Evolutionary conservation across 53 echinoderm and acorn worm species (phyloP).

Genomic region (Paracentrotus lividus): DNA sequence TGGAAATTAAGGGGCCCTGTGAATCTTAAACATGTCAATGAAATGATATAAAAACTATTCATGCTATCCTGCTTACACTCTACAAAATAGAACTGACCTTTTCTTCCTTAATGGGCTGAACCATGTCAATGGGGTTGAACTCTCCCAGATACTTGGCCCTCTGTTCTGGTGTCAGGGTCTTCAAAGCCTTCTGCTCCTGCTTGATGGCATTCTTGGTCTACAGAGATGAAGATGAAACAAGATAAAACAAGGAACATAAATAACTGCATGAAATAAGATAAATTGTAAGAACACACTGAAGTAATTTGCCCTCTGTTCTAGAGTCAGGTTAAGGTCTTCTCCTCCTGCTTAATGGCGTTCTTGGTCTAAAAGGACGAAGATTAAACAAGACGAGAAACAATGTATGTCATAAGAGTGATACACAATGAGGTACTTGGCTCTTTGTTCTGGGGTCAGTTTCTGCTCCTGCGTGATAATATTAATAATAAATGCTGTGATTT

Average conservation of each 20-base stretch:
- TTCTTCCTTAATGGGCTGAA: slow-evolving; percentile 54
- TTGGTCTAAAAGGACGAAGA: slow-evolving; percentile 69
- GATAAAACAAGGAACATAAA: neutral
- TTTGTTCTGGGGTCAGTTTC: slow-evolving; percentile 90
- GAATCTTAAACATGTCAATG: neutral
- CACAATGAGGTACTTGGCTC: slow-evolving; percentile 76
- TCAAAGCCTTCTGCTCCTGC: slow-evolving; percentile 79
- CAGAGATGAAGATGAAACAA: neutral
- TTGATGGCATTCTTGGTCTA: slow-evolving; percentile 77
- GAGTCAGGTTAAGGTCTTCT: slow-evolving; percentile 86
- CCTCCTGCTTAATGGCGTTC: slow-evolving; percentile 59
- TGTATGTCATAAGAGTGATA: neutral
- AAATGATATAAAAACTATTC: too few relatives aligned
- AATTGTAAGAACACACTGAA: neutral
- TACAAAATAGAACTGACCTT: slow-evolving; percentile 59
- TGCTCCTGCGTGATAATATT: too few relatives aligned
- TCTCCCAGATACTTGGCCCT: slow-evolving; percentile 84
- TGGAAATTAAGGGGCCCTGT: too few relatives aligned
- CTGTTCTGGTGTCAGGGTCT: slow-evolving; percentile 93
- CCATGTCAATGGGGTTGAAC: slow-evolving; percentile 72
- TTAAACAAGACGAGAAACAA: neutral
- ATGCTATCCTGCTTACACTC: too few relatives aligned
- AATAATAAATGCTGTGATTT: too few relatives aligned
- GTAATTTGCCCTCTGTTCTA: slow-evolving; percentile 92
- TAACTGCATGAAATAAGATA: neutral